A percentile compares a stretch with the other conserved stretches of the same genome.
phyloP scores from a whole-genome alignment of 2,113 vertebrate species.

The Urocitellus parryii region DNA sequence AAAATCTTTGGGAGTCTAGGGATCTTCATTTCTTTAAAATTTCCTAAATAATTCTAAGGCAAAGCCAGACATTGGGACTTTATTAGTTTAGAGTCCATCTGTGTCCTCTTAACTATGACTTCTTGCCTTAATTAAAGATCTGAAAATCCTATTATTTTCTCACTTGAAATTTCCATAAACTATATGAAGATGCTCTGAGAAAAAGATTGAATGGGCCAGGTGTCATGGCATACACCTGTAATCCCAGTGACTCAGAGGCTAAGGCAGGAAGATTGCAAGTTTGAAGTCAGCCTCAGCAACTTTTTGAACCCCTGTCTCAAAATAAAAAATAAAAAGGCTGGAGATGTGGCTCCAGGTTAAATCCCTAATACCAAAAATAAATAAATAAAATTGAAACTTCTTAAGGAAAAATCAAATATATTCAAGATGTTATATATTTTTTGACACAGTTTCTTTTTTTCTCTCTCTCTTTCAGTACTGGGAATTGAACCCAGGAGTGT shows the following conservation, averaged over 20 bases:
- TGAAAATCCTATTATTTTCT: background rate
- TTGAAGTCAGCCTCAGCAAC: too few relatives aligned
- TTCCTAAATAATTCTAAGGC: slow-evolving; percentile 14
- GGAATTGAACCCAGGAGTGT: background rate
- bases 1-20: background rate
- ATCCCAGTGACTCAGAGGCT: too few relatives aligned
- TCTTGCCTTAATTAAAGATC: slow-evolving; percentile 9
- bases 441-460: background rate
- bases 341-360: too few relatives aligned
- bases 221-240: background rate
- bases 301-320: too few relatives aligned
- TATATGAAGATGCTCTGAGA: background rate
- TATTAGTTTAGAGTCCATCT: background rate
- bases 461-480: background rate
- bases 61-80: background rate
- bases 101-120: background rate
- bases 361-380: too few relatives aligned
- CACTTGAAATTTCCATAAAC: slow-evolving; percentile 1
- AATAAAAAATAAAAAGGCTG: too few relatives aligned
- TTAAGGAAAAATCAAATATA: background rate
- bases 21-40: slow-evolving; percentile 52
- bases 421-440: background rate
- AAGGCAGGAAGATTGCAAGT: too few relatives aligned
- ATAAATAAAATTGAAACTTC: background rate
- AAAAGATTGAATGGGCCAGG: background rate